Base-by-base conservation (phyloP, 2,888 invertebrate genomes). In the Meliscaeva auricollis region DNA sequence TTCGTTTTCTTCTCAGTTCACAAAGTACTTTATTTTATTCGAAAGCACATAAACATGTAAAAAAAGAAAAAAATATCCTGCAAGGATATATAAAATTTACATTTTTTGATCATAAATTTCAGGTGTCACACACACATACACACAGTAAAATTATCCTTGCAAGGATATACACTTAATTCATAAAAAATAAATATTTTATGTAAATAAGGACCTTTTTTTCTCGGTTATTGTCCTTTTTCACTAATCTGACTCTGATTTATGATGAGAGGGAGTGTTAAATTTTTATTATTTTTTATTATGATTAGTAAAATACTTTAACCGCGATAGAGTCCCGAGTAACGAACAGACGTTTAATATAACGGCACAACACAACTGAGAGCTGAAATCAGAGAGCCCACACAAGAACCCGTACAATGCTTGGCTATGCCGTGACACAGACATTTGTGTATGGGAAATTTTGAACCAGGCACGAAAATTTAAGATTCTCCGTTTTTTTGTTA, bases 321-420 rank as follows among this genome's bases (percentile, higher is more conserved):
- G 81, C 85, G 85, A 77, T 68, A 56, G 64, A 81, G 73, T 72
- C 81, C 83, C 87, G 89, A n/a, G n/a, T 89, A 89, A 26, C 90
- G 89, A 89, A 89, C 88, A 89, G 88, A 91, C 91, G 91, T 91
- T 89, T 88, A 90, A 89, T 89, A 89, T 88, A 88, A 87, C 89
- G 90, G 90, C 90, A 91, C 90, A 90, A 91, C 91, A 91, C 91
- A 91, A 91, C 89, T 91, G 91, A 91, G 91, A 90, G 91, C 91
- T 91, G 89, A 91, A 91, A 89, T 89, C 87, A 89, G 88, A 87
- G 87, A 84, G 85, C 87, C 84, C 81, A 87, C 79, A 87, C 88
- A 88, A 88, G 88, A 89, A 89, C 89, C 89, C 88, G 87, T 87
- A 80, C 76, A 85, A 78, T 84, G 74, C 64, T 85, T 81, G 68